Evolutionary conservation across 2,797 vertebrate genomes (phyloP).

Genomic region (Danio kyathit): DNA sequence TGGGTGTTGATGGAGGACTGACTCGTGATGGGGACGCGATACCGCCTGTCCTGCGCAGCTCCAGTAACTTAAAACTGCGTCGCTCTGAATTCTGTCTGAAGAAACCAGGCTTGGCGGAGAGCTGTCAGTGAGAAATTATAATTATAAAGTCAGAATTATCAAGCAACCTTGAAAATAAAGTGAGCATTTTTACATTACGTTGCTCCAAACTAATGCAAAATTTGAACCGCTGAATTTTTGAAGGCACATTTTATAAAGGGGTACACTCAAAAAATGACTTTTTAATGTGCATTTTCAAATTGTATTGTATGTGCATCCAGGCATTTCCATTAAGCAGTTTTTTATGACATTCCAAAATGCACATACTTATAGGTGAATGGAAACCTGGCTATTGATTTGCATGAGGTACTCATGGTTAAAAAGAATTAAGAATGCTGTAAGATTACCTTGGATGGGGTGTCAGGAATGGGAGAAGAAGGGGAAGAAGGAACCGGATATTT

Average conservation of each 20-base stretch:
- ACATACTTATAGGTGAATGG: too few relatives aligned
- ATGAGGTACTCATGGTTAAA: not conserved
- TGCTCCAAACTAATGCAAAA: too few relatives aligned
- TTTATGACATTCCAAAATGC: too few relatives aligned
- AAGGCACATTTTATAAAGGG: too few relatives aligned
- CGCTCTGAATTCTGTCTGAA: conserved; percentile 92
- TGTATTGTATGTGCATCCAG: too few relatives aligned
- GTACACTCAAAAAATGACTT: too few relatives aligned
- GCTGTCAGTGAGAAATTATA: conserved; percentile 58
- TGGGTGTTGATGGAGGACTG: conserved; percentile 96
- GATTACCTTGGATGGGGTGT: conserved; percentile 88
- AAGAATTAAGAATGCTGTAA: conserved; percentile 9
- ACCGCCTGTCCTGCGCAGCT: conserved; percentile 87
- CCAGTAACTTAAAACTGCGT: conserved; percentile 91
- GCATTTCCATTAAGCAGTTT: too few relatives aligned
- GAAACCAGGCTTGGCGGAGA: conserved; percentile 80
- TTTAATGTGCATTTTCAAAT: too few relatives aligned
- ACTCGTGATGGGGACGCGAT: conserved; percentile 86
- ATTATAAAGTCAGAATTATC: not conserved
- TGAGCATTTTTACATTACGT: too few relatives aligned
- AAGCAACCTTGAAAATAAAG: not conserved
- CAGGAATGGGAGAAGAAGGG: conserved; percentile 84
- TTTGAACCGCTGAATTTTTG: too few relatives aligned
- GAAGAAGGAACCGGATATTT: conserved; percentile 84
- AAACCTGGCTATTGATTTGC: not conserved